Evolutionary conservation across 2,113 vertebrate species (phyloP).

Genomic region (Electrona antarctica): DNA sequence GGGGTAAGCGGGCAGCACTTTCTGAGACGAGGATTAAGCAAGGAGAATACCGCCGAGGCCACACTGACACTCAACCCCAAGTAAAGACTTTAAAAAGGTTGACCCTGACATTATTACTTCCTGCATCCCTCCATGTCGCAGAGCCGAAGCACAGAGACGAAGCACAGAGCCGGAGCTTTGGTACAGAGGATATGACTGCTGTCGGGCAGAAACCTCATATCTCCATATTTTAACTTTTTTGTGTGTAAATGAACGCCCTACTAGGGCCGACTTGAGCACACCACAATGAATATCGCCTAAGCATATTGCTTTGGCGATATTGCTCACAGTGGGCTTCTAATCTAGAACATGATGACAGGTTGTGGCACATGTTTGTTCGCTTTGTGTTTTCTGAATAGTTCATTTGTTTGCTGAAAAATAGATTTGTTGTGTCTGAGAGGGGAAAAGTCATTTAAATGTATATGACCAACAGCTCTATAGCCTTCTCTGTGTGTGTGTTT

Average conservation of each 20-base stretch:
- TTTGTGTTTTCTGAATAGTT: not conserved
- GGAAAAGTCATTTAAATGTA: conserved; percentile 56
- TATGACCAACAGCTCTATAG: conserved; percentile 42
- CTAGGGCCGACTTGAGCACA: too few species aligned
- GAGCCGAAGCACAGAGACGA: too few species aligned
- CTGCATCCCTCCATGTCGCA: too few species aligned
- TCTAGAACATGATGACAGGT: not conserved
- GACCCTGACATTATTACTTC: too few species aligned
- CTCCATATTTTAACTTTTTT: too few species aligned
- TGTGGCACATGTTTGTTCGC: conserved; percentile 7
- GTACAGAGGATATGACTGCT: too few species aligned
- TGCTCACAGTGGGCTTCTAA: not conserved
- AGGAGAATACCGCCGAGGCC: not conserved
- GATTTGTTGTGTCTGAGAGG: conserved; percentile 1
- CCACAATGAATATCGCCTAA: too few species aligned
- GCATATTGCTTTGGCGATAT: too few species aligned
- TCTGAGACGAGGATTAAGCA: conserved; percentile 41
- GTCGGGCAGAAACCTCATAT: too few species aligned
- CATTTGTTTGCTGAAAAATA: not conserved
- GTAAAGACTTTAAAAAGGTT: not conserved
- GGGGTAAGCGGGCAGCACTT: not conserved
- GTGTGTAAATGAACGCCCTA: too few species aligned
- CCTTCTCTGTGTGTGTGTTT: not conserved
- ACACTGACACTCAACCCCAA: conserved; percentile 7
- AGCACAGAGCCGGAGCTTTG: too few species aligned